These are phyloP conservation scores for Xanthorhoe spadicearia DNA, from an alignment of 2,888 invertebrate species.

Conservation along the genomic window DNA sequence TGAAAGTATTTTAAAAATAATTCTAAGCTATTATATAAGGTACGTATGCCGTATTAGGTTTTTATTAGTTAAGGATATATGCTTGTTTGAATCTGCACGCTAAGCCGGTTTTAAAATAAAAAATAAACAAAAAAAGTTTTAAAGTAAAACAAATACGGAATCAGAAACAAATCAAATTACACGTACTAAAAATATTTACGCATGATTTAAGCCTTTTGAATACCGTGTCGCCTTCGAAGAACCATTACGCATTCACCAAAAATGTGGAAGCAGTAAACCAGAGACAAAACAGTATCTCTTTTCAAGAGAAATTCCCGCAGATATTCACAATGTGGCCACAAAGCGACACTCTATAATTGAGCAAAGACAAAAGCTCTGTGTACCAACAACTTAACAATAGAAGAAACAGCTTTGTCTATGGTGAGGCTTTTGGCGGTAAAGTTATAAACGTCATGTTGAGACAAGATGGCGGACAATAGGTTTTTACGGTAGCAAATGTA, in stretches of 20 bases:
- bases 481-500: conserved; percentile 43
- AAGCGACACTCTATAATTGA: conserved; percentile 77
- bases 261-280: conserved; percentile 76
- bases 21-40: no score
- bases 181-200: conserved; percentile 1
- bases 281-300: conserved; percentile 52
- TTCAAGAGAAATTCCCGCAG: conserved; percentile 72
- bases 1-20: no score
- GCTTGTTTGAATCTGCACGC: no score
- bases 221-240: conserved; percentile 49
- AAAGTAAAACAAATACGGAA: no score
- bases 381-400: conserved; percentile 61
- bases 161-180: no score
- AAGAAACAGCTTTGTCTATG: conserved; percentile 56
- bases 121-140: no score
- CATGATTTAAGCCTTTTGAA: conserved; percentile 24
- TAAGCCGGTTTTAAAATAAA: no score
- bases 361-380: conserved; percentile 74
- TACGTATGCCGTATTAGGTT: no score
- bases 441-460: conserved; percentile 71
- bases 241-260: conserved; percentile 62
- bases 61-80: no score
- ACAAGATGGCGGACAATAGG: conserved; percentile 58
- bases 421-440: conserved; percentile 70
- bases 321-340: conserved; percentile 62